phyloP scores from a whole-genome alignment of 92 coral and sea anemone genomes.

The Micromussa lordhowensis region DNA sequence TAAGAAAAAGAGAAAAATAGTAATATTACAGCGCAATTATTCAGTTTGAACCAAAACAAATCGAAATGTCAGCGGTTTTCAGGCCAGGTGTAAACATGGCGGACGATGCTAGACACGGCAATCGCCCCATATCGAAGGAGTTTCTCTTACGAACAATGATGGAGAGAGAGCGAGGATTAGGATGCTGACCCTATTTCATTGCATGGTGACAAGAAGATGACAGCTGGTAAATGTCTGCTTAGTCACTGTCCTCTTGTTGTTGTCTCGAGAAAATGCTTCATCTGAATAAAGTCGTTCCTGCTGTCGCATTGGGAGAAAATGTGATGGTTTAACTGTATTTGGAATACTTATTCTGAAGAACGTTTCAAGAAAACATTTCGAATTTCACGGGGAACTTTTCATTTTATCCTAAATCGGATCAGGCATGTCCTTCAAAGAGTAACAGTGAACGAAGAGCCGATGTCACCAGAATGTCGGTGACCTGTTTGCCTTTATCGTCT shows the following conservation, averaged over 20 bases:
- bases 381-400: slow-evolving; percentile 53
- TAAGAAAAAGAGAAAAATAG: no score
- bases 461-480: slow-evolving; percentile 62
- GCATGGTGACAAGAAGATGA: not conserved
- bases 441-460: slow-evolving; percentile 52
- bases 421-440: slow-evolving; percentile 51
- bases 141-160: not conserved
- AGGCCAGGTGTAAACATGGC: no score
- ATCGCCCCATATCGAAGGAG: not conserved
- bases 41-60: no score
- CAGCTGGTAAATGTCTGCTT: not conserved
- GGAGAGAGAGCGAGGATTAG: not conserved
- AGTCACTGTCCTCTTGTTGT: not conserved
- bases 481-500: slow-evolving; percentile 70
- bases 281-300: not conserved
- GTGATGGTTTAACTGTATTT: slow-evolving; percentile 47
- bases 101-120: not conserved
- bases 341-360: slow-evolving; percentile 49
- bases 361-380: slow-evolving; percentile 66
- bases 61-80: no score
- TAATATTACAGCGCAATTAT: no score
- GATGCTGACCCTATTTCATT: not conserved
- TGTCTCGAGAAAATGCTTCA: not conserved
- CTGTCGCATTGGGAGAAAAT: no score
- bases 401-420: slow-evolving; percentile 50